Conservation (phyloP, 2,113 vertebrate genomes). For the Oryzias woworae region DNA sequence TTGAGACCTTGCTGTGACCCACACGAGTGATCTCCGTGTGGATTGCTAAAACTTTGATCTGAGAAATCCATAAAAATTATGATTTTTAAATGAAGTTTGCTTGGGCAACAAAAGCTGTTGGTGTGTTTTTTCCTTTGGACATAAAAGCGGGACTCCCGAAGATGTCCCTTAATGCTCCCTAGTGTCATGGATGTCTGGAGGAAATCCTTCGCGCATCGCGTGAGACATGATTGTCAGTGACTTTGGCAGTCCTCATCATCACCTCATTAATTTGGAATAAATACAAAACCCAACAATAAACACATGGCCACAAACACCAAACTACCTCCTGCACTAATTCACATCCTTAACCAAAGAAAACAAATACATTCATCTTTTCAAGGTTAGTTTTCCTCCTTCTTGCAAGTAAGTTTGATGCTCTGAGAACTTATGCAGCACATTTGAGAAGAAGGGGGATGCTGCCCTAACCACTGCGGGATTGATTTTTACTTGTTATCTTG, state of each 20-base stretch:
- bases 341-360: constrained; percentile 65
- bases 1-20: constrained; percentile 54
- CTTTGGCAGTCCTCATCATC: constrained; percentile 73
- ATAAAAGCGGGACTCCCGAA: constrained; percentile 50
- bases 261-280: constrained; percentile 78
- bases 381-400: constrained; percentile 65
- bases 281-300: constrained; percentile 79
- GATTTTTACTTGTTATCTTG: constrained; percentile 71
- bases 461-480: constrained; percentile 60
- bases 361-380: constrained; percentile 78
- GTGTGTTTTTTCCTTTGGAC: constrained; percentile 64
- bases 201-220: constrained; percentile 67
- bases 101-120: constrained; percentile 24
- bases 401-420: constrained; percentile 21
- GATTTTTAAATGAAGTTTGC: constrained; percentile 48
- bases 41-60: constrained; percentile 6
- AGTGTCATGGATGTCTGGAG: constrained; percentile 58
- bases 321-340: constrained; percentile 60
- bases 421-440: constrained; percentile 62
- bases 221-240: constrained; percentile 72
- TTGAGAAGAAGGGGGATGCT: constrained; percentile 66
- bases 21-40: constrained; percentile 37
- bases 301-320: constrained; percentile 74
- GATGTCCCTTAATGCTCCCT: constrained; percentile 47
- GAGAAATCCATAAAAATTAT: constrained; percentile 24